Base-by-base conservation (phyloP, 2,113 vertebrate species). In the Pseudorasbora parva region DNA sequence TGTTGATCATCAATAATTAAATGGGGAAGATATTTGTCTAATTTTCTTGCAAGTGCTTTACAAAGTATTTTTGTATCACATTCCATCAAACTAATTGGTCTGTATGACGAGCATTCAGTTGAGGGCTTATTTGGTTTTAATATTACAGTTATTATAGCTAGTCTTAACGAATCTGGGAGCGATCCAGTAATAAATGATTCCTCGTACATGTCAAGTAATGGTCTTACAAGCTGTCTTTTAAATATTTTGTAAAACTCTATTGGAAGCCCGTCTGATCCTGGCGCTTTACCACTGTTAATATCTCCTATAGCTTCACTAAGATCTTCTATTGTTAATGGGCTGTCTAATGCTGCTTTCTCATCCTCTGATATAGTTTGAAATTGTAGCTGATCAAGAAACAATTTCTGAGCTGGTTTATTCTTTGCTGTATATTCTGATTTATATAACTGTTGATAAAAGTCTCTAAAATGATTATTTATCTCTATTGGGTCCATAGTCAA, bases 221-320 rank as follows among this genome's bases (percentile, higher is more conserved):
- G 79, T 47, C 41, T 41, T 54, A 82, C n/a, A 82, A 82, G 77
- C 64, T 81, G 68, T 23, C 21, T 68, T 30, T 83, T 78, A 86
- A 84, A 84, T 81, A 33, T 81, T 73, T 84, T 86, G 17, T 84
- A 84, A 49, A 86, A 86, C 41, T 86, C 77, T 68, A 62, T 84
- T 84, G 83, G 37, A 59, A 86, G 45, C 57, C 71, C 57, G 47
- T 86, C 81, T 7, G 69, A 76, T 19, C 68, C 80, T 11, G 51
- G 30, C 30, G 30, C 30, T 30, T 30, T 30, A 30, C 30, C 30
- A 30, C 30, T 30, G 30, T 30, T 30, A 30, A 30, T 30, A 30
- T 30, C 3, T 30, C 30, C 30, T 30, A 30, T 30, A 30, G 30
- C 30, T 30, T 30, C 30, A 30, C 30, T 30, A 30, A 30, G 30